Evolutionary conservation across 2,888 invertebrate genomes (phyloP), one percentile per base, ranked within the genome.

Genomic region (Limnephilus lunatus): DNA sequence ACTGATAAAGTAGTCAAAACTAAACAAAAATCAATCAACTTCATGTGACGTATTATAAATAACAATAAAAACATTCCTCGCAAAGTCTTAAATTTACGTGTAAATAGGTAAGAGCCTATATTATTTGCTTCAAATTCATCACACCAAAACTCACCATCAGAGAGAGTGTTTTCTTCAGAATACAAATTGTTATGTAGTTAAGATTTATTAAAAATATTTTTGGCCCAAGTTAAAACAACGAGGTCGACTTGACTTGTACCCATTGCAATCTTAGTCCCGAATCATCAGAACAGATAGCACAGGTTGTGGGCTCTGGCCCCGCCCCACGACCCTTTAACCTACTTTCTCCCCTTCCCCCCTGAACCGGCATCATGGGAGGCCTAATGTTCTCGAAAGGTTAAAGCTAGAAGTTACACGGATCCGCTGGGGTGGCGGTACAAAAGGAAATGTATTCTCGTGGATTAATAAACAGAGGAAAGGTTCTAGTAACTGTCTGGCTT

Each of bases 311-410:
- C 25, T 25, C n/a, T 32, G 39, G 91, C 91, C 91, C 87, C 91
- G 89, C 89, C 91, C 80, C 80, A 68, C 89, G 87, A 44, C 91
- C 91, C 88, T 91, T 85, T 91, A 91, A 91, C 91, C 91, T 80
- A 91, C 53, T 90, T 90, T 85, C 44, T 25, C 86, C 86, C n/a
- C 25, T 9, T 25, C 68, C 25, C 68, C 25, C 68, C 9, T 68
- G 30, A 30, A 30, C 44, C 15, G 86, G 85, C 25, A 85, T 31
- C 31, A 32, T 32, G 82, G 31, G 35, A 83, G 83, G 83, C 32
- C 83, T 83, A 83, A 83, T 83, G 32, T 83, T 32, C 15, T 39
- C 32, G 25, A 68, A 68, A 68, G 68, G 68, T 68, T 68, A 68
- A 25, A 68, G 68, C 68, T 68, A n/a, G 68, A 68, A 68, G 68